Evolutionary conservation across 2,888 invertebrate species (phyloP).

Genomic region (Nephrotoma appendiculata): DNA sequence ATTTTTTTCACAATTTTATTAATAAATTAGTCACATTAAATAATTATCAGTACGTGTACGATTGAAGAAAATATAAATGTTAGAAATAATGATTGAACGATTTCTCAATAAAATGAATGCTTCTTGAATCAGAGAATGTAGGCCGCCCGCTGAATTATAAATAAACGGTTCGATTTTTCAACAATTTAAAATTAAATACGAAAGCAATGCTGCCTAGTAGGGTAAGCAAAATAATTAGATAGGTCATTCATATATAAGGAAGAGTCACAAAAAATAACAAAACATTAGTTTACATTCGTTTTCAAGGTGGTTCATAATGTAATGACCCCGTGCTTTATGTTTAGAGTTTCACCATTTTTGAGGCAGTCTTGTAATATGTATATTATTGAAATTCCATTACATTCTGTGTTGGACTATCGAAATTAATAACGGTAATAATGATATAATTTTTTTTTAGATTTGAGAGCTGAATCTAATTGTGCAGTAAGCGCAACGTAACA

Average conservation of each 20-base stretch:
- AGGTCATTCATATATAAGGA: background rate
- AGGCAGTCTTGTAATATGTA: no score
- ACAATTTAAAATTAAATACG: no score
- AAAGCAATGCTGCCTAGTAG: no score
- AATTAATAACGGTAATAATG: background rate
- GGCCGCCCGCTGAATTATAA: no score
- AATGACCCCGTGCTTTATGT: background rate
- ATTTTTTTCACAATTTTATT: background rate
- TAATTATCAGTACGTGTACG: background rate
- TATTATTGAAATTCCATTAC: background rate
- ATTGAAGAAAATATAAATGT: background rate
- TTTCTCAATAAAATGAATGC: no score
- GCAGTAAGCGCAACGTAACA: slow-evolving; percentile 5
- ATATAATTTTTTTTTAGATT: background rate
- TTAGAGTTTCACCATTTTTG: no score
- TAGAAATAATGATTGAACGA: no score
- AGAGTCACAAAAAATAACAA: background rate
- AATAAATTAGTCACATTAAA: background rate
- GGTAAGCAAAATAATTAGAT: no score
- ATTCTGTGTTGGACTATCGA: background rate
- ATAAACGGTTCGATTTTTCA: no score
- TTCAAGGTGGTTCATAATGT: background rate
- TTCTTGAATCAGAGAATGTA: no score
- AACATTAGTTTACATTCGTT: background rate
- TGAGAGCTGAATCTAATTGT: slow-evolving; percentile 4